Evolutionary conservation across 2,888 invertebrate species (phyloP), one percentile per base, ranked within the genome.

Genomic region (Euspilapteryx auroguttella): DNA sequence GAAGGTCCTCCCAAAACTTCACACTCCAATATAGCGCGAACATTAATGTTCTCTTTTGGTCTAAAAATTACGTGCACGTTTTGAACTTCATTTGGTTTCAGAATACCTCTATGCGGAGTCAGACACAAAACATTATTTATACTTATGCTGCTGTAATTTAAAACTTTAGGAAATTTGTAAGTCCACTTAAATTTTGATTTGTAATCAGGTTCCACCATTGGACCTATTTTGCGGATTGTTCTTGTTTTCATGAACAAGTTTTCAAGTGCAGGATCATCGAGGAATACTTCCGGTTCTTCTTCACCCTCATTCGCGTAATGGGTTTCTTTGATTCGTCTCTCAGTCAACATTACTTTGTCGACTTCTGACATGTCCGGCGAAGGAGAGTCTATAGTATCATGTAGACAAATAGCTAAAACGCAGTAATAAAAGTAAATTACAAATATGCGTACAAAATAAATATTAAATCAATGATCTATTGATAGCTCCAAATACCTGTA

Each of bases 1-100:
- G 76, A 41, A 2, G 79, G 80, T 1, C 84, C 84, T 6, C 79
- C 81, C 20, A 75, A 42, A 14, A 83, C 69, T 36, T 78, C 63
- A 42, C 80, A 82, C 33, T 75, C 54, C 1, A 78, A 50, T 14
- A 47, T 40, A n/a, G 75, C 79, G 30, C 55, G 52, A 3, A 81
- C 47, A 28, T 43, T 59, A 5, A 68, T 63, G 37, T 79, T 65
- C 3, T 37, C 32, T 31, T 49, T 56, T 3, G 79, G 78, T 33
- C 50, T 59, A 37, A 79, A 79, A 30, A 66, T 61, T 3, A 81
- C 52, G 27, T 75, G 66, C 25, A 79, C 39, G 30, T 64, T 49
- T 42, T 77, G 73, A 29, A 55, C 45, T 49, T 80, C 79, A 38
- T 56, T 68, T 3, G 81, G 78, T 34, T 69, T 66, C 15, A 82